Conservation (phyloP, 2,113 vertebrate genomes). For the Arvicanthis niloticus region DNA sequence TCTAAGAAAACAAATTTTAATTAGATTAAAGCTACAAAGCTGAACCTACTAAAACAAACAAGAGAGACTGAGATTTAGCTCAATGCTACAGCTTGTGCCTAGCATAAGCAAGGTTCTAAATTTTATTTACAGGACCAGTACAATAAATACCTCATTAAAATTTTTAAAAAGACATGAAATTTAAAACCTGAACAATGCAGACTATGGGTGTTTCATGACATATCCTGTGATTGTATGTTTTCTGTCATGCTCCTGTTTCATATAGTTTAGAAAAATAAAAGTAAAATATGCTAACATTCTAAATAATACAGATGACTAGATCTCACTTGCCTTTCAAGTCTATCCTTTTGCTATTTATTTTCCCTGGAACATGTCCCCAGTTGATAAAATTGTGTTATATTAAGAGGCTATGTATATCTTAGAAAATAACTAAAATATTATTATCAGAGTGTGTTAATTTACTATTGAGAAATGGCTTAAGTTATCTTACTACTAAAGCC, state of each 20-base stretch:
- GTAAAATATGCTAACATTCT: constrained; percentile 21
- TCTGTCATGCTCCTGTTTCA: constrained; percentile 13
- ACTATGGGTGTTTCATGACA: neutral
- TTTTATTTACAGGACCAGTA: neutral
- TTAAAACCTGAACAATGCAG: neutral
- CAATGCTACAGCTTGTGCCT: neutral
- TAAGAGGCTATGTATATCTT: constrained; percentile 10
- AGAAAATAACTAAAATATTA: neutral
- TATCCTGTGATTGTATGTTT: neutral
- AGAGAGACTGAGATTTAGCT: neutral
- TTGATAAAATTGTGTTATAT: constrained; percentile 4
- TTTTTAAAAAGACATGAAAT: neutral
- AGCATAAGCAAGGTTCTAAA: neutral
- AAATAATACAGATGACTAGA: constrained; percentile 33
- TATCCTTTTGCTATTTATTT: neutral
- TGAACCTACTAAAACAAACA: neutral
- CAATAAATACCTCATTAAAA: neutral
- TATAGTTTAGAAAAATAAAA: constrained; percentile 25
- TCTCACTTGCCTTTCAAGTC: constrained; percentile 32
- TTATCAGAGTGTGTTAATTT: constrained; percentile 49
- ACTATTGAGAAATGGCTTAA: constrained; percentile 27
- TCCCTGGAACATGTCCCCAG: neutral
- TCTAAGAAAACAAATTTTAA: neutral
- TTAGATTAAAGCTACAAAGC: neutral
- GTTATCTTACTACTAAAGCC: constrained; percentile 3